phyloP scores from a whole-genome alignment of 2,113 vertebrate species.

The Hemichromis elongatus region DNA sequence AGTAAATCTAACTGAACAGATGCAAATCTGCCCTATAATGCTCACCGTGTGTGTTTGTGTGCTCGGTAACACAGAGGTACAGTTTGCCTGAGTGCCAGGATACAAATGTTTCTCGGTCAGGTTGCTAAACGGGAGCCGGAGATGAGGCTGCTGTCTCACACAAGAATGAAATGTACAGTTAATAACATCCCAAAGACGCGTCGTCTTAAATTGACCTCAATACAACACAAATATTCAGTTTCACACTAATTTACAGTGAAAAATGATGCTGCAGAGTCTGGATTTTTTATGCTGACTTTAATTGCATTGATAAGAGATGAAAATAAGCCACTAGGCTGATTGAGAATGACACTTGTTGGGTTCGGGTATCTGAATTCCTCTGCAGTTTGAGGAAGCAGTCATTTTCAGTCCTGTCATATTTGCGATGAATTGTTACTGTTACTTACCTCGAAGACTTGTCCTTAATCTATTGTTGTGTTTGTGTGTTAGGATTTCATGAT shows the following conservation, averaged over 20 bases:
- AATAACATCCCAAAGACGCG: background rate
- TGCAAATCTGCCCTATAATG: background rate
- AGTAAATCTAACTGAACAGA: background rate
- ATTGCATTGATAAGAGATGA: too few relatives aligned
- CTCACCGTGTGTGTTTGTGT: background rate
- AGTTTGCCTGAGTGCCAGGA: background rate
- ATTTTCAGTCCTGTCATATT: background rate
- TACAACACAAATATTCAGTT: background rate
- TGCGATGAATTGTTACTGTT: background rate
- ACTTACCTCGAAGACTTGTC: background rate
- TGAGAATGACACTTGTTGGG: too few relatives aligned
- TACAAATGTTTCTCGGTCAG: background rate
- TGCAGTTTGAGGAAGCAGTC: background rate
- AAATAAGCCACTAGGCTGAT: too few relatives aligned
- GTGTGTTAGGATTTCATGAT: constrained; percentile 86
- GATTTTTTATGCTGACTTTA: too few relatives aligned
- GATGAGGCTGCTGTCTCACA: background rate
- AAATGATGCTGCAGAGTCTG: background rate
- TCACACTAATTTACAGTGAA: background rate
- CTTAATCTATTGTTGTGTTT: background rate
- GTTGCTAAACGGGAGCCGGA: background rate
- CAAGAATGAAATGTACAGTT: background rate
- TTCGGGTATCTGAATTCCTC: background rate
- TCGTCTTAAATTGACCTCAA: background rate
- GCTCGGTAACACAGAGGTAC: background rate